These are phyloP conservation scores for Anastrepha obliqua DNA, from an alignment of 1,140 invertebrate species.

Conservation along the genomic window DNA sequence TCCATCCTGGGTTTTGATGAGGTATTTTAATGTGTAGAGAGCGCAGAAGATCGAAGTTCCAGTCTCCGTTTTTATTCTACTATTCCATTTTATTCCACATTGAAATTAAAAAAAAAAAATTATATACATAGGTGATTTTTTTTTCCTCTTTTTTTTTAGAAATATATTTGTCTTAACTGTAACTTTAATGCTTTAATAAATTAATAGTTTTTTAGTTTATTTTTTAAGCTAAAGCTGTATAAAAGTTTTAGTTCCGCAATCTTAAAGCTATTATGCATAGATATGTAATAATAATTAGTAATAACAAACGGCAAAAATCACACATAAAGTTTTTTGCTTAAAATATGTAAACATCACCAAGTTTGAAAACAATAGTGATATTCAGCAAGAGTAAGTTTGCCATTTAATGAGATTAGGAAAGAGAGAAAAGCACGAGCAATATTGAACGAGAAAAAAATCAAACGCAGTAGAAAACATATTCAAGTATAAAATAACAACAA, in stretches of 20 bases:
- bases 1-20: no score
- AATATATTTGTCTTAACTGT: no score
- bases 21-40: no score
- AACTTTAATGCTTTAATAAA: no score
- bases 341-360: slow-evolving; percentile 5
- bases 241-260: not conserved
- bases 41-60: no score
- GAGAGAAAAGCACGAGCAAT: slow-evolving; percentile 31
- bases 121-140: no score
- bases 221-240: no score
- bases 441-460: not conserved
- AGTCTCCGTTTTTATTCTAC: no score
- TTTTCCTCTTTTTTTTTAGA: no score
- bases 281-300: not conserved
- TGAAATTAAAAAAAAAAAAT: no score
- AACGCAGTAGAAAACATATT: slow-evolving; percentile 16
- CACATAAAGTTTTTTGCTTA: not conserved
- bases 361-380: slow-evolving; percentile 11
- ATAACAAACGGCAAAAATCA: not conserved
- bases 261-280: not conserved
- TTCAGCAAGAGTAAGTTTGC: slow-evolving; percentile 19
- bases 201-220: no score
- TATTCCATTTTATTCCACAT: no score
- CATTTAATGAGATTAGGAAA: not conserved
- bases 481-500: slow-evolving; percentile 2